Evolutionary conservation across 2,113 vertebrate species (phyloP).

Genomic region (Rhinoderma darwinii): DNA sequence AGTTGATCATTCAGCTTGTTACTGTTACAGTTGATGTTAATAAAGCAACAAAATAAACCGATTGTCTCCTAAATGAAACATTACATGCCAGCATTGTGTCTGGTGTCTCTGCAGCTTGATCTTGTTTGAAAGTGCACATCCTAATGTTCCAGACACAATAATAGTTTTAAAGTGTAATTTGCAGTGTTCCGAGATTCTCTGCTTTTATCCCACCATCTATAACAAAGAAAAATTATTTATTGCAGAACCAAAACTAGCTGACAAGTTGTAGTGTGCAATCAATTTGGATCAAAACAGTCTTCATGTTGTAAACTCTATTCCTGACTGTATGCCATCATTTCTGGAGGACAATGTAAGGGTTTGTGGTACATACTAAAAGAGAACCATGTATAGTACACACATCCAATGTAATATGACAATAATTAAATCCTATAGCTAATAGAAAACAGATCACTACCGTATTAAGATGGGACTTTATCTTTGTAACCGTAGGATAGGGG

Average conservation of each 20-base stretch:
- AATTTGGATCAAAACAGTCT: constrained; percentile 17
- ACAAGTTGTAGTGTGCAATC: constrained; percentile 17
- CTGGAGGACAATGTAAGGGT: background rate
- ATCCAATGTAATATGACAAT: background rate
- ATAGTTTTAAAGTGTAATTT: constrained; percentile 20
- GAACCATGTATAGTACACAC: background rate
- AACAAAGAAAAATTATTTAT: constrained; percentile 20
- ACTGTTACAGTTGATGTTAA: too few relatives aligned
- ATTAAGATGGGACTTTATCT: background rate
- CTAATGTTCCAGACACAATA: background rate
- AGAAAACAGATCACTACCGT: background rate
- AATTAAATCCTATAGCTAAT: background rate
- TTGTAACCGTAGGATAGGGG: background rate
- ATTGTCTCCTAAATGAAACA: too few relatives aligned
- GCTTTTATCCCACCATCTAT: constrained; percentile 13
- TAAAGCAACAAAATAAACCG: too few relatives aligned
- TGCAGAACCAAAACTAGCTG: background rate
- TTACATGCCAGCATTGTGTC: background rate
- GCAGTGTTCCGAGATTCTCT: background rate
- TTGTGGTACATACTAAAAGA: background rate
- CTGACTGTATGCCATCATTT: background rate
- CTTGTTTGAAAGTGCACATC: background rate
- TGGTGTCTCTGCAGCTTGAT: background rate
- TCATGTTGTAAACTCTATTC: background rate
- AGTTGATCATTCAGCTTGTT: too few relatives aligned